A percentile compares a stretch with the other conserved stretches of the same genome.
Evolutionary conservation across 1,140 invertebrate species (phyloP).

Genomic region (Saccostrea cuccullata): DNA sequence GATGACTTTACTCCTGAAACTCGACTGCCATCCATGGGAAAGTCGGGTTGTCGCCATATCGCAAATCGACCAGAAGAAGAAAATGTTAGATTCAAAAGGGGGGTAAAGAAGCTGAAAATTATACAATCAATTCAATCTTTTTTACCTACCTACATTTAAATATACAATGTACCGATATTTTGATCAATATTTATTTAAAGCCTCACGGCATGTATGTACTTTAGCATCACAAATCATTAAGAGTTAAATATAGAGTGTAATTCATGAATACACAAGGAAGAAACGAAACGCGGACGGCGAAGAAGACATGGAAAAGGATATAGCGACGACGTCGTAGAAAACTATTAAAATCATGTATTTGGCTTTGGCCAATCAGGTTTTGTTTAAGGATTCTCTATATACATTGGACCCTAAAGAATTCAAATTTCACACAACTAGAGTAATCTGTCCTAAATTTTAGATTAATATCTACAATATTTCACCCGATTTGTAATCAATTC

Average conservation of each 20-base stretch:
- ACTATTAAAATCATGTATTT: not conserved
- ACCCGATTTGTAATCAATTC: too few species aligned
- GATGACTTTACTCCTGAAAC: conserved; percentile 18
- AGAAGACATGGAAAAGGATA: not conserved
- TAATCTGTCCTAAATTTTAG: too few species aligned
- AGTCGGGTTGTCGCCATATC: conserved; percentile 10
- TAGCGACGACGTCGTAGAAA: not conserved
- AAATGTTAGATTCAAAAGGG: not conserved
- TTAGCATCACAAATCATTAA: not conserved
- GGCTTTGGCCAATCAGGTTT: not conserved
- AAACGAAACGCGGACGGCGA: not conserved
- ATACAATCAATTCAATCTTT: not conserved
- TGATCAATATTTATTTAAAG: not conserved
- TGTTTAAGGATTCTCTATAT: not conserved
- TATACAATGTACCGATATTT: conserved; percentile 15
- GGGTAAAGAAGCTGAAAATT: conserved; percentile 11
- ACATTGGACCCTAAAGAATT: not conserved
- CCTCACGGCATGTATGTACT: not conserved
- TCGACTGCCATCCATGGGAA: not conserved
- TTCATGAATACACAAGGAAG: not conserved
- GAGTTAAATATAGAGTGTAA: not conserved
- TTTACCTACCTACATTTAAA: conserved; percentile 14
- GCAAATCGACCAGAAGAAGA: conserved; percentile 3
- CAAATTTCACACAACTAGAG: not conserved
- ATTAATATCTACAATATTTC: too few species aligned